Percentiles rank a stretch among this genome's conserved stretches.
Evolutionary conservation across 2,113 vertebrate genomes (phyloP).

Genomic region (Nyctereutes procyonoides): DNA sequence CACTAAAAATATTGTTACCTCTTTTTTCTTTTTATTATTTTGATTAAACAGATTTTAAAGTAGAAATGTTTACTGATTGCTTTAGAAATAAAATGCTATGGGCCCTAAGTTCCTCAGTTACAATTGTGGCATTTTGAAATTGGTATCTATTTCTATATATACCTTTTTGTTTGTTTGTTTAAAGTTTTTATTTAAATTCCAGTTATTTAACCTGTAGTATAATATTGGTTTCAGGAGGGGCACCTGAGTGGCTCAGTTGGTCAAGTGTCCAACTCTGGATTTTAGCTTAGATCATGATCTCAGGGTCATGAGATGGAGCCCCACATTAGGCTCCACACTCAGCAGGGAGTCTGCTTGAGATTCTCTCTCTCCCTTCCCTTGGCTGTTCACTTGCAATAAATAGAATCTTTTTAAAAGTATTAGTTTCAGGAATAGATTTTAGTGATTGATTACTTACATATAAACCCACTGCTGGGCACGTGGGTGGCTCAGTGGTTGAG

Average conservation of each 20-base stretch:
- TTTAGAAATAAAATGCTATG: background rate
- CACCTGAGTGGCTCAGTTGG: background rate
- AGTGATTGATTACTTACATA: background rate
- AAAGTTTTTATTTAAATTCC: background rate
- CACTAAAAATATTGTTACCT: background rate
- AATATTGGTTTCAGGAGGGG: background rate
- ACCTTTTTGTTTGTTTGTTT: background rate
- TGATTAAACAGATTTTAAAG: slow-evolving; percentile 14
- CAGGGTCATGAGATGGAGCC: background rate
- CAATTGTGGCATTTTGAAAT: background rate
- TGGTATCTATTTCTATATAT: background rate
- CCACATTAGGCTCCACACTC: background rate
- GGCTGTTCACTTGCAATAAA: background rate
- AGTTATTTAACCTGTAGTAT: background rate
- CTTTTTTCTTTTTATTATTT: background rate
- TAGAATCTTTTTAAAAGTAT: background rate
- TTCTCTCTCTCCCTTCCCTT: background rate
- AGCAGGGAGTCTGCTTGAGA: background rate
- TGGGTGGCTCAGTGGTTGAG: too few relatives aligned
- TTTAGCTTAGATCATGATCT: background rate
- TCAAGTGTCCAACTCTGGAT: background rate
- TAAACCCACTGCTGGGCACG: background rate
- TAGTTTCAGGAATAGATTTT: background rate
- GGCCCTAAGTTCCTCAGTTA: background rate
- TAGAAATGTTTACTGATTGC: background rate